Evolutionary conservation across 1,140 invertebrate genomes (phyloP), one percentile per base, ranked within the genome.

Genomic region (Drosophila tropicalis): DNA sequence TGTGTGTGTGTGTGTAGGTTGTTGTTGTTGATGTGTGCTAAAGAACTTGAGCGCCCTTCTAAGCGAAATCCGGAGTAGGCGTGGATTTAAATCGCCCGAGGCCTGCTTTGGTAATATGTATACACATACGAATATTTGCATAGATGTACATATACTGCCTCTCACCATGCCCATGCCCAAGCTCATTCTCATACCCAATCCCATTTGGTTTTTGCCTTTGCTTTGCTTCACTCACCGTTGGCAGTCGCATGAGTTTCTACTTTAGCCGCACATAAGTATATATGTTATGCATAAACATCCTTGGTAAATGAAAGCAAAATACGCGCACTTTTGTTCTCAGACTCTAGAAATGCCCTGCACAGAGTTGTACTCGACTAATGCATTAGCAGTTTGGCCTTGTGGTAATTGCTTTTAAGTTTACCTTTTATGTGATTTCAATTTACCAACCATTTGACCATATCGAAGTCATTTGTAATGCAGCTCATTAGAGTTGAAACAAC

Each of bases 41-140:
- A 66, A 62, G 72, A 55, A 63, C 70, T 78, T 71, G 68, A 76
- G 72, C 68, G 60, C 34, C 51, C 51, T 40, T 39, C 19, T 54
- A 32, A 51, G 41, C 32, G n/a, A 68, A 76, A 47, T 68, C 54
- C 56, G 34, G 32, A 51, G 55, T 41, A 32, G 57, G 39, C 39
- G 15, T 44, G 65, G 61, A 12, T 61, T 63, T 34, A 55, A 78
- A 63, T 74, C 65, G 57, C 67, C 39, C 7, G 58, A 70, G 73
- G 57, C 62, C 67, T 65, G 67, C 63, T 72, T 68, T 67, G 62
- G 41, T 76, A 72, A 70, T 80, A 51, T 51, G 44, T 51, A 51
- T 22, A 51, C 44, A 51, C 17, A 51, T 51, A 51, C 44, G 44
- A 51, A 51, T 51, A 77, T 87, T 89, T 89, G 71, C 73, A 89